Conservation (phyloP, 2,888 invertebrate genomes). For the Caenorhabditis becei region DNA sequence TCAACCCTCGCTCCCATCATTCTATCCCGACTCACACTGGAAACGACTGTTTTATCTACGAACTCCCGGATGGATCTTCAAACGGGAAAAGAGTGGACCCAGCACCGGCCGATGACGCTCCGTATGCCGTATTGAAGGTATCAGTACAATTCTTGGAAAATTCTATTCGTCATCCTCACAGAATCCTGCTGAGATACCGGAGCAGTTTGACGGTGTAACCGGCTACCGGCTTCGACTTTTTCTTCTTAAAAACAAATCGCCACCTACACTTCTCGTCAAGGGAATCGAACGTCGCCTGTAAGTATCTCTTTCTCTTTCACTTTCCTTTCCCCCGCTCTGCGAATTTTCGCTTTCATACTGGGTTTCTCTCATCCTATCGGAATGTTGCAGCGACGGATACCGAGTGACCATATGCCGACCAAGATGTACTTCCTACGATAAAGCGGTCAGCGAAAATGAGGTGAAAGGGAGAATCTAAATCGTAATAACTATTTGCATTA, state of each 20-base stretch:
- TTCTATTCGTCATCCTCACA: slow-evolving; percentile 17
- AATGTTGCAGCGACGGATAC: slow-evolving; percentile 79
- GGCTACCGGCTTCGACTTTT: slow-evolving; percentile 80
- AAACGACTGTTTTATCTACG: slow-evolving; percentile 81
- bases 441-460: slow-evolving; percentile 45
- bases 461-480: slow-evolving; percentile 38
- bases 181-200: slow-evolving; percentile 78
- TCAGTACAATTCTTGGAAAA: not conserved
- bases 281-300: slow-evolving; percentile 80
- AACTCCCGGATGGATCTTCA: slow-evolving; percentile 77
- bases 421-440: slow-evolving; percentile 71
- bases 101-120: slow-evolving; percentile 55
- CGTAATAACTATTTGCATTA: not conserved
- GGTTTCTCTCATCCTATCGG: slow-evolving; percentile 21
- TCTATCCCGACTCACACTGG: slow-evolving; percentile 76
- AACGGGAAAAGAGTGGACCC: slow-evolving; percentile 62
- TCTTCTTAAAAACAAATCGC: slow-evolving; percentile 80
- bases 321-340: not conserved
- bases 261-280: slow-evolving; percentile 80
- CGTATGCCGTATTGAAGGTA: slow-evolving; percentile 61
- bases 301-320: slow-evolving; percentile 40
- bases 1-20: slow-evolving; percentile 70
- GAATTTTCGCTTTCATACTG: slow-evolving; percentile 1
- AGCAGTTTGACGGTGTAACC: slow-evolving; percentile 78
- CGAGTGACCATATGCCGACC: slow-evolving; percentile 81